Base-by-base conservation (phyloP, 2,888 invertebrate genomes). In the Meghimatium bilineatum region DNA sequence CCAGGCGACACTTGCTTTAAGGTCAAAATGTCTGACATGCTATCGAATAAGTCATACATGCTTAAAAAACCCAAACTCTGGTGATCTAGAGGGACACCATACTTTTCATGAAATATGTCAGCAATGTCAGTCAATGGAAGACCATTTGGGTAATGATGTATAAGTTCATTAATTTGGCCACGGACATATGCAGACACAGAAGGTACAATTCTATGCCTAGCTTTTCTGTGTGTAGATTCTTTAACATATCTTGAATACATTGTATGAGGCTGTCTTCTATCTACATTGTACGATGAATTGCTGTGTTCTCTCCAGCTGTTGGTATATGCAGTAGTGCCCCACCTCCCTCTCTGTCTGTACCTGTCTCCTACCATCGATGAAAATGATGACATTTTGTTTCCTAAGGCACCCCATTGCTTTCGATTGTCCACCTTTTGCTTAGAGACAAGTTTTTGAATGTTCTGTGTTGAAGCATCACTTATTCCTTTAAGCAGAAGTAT, bases 381-480 rank as follows among this genome's bases (percentile, higher is more conserved):
- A 20, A 36, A 23, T 23, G 8, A 6, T 26, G 69, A 36, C n/a
- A 29, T 44, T 8, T 44, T 44, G 12, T 12, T 44, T 12, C n/a
- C n/a, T 72, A n/a, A n/a, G 44, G n/a, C 3, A n/a, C 44, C n/a
- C 72, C n/a, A 44, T 26, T 29, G 23, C n/a, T 44, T 90, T 20
- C 87, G 88, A 71, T 87, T 88, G 77, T 87, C 88, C 0, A 90
- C 80, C 83, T 89, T 91, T 82, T 92, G 92, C 60, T 87, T 88
- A 0, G 90, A 87, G 12, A 92, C 92, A 60, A 92, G 76, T 76
- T 86, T 89, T 81, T 89, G 88, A 32, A 92, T 91, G 76, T 91
- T 90, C 29, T 86, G 76, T 6, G 91, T 91, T 3, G 88, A 86
- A 36, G 89, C 88, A 78, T 90, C 89, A 20, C 90, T 86, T 10